Conservation (phyloP, 2,888 invertebrate species). For the Ormia ochracea region DNA sequence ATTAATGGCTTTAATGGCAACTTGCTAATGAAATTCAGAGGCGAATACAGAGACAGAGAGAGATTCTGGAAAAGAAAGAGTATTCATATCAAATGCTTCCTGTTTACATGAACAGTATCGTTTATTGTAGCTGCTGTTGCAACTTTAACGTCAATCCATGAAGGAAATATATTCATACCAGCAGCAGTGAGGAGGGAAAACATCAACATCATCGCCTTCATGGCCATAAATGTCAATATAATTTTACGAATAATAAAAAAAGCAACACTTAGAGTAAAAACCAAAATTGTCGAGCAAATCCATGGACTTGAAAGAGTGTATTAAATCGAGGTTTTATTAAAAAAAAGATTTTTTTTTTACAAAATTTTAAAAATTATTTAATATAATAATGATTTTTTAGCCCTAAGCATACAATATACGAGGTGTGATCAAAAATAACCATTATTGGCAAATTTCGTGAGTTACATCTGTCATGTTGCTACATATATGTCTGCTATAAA, state of each 20-base stretch:
- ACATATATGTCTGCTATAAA: too few species aligned
- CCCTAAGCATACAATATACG: too few species aligned
- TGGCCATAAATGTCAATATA: conserved; percentile 41
- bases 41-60: too few species aligned
- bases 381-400: too few species aligned
- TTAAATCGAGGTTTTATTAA: too few species aligned
- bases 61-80: background rate
- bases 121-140: conserved; percentile 25
- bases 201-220: background rate
- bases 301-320: background rate
- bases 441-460: too few species aligned
- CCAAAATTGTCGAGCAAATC: background rate
- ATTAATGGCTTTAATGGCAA: too few species aligned
- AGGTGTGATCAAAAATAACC: too few species aligned
- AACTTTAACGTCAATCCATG: conserved; percentile 9
- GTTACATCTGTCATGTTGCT: too few species aligned
- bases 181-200: background rate
- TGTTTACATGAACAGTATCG: conserved; percentile 26
- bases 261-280: background rate
- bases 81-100: conserved; percentile 25
- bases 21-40: conserved; percentile 10
- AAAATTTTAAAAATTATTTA: too few species aligned
- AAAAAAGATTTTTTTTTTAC: too few species aligned
- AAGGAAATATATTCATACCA: background rate
- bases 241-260: conserved; percentile 6